Evolutionary conservation across 2,797 vertebrate species (phyloP).

Genomic region (Sciaenops ocellatus): DNA sequence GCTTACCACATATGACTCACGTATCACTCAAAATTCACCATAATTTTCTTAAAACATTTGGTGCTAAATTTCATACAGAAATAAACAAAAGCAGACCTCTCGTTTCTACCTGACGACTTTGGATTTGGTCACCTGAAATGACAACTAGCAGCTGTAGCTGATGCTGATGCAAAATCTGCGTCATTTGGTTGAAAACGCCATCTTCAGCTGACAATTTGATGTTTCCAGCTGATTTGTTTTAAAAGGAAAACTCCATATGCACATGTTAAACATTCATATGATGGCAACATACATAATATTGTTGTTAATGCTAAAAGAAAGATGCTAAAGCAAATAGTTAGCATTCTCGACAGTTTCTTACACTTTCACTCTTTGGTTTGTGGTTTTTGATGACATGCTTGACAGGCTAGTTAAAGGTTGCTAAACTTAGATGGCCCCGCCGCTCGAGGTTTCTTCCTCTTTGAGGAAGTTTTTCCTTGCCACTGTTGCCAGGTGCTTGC

Average conservation of each 20-base stretch:
- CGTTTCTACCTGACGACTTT: no score
- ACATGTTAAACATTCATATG: not conserved
- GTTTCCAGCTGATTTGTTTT: not conserved
- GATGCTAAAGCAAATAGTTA: not conserved
- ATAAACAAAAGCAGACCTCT: not conserved
- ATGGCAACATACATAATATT: not conserved
- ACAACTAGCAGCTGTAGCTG: not conserved
- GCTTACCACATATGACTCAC: not conserved
- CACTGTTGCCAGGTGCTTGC: no score
- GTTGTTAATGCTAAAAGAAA: not conserved
- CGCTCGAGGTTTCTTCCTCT: no score
- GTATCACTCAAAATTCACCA: not conserved
- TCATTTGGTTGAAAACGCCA: not conserved
- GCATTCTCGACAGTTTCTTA: no score
- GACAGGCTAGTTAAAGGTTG: not conserved
- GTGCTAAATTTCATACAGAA: not conserved
- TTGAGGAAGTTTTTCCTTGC: no score
- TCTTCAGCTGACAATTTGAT: not conserved
- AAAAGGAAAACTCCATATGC: not conserved
- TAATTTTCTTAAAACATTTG: conserved; percentile 1
- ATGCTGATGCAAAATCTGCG: no score
- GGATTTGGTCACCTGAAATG: not conserved
- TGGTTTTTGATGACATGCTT: not conserved
- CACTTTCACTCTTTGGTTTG: not conserved
- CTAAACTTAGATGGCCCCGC: no score